phyloP scores from a whole-genome alignment of 2,888 invertebrate genomes.

The Falcaria lacertinaria region DNA sequence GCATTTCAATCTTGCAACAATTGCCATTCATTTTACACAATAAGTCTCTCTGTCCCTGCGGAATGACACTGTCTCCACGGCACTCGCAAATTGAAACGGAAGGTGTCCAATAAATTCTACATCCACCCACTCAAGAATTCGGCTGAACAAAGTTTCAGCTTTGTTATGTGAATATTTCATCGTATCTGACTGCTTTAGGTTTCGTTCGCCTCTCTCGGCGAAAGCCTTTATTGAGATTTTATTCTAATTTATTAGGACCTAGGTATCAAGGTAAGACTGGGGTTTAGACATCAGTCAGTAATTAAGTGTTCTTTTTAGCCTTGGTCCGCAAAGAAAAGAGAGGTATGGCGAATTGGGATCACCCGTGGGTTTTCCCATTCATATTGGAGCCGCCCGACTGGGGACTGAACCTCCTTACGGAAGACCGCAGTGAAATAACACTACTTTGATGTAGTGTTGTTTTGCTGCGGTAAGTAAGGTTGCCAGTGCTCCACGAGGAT shows the following conservation, averaged over 20 bases:
- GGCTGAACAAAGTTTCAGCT: conserved; percentile 42
- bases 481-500: no score
- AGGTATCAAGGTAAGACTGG: background rate
- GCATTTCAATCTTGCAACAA: background rate
- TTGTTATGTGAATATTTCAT: conserved; percentile 62
- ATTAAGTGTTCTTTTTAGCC: no score
- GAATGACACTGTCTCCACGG: conserved; percentile 49
- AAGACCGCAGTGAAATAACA: no score
- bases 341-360: no score
- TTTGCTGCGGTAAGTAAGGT: no score
- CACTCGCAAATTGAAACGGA: conserved; percentile 69
- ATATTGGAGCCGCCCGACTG: no score
- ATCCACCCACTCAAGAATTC: conserved; percentile 50
- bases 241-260: conserved; percentile 13
- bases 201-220: conserved; percentile 14
- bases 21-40: background rate
- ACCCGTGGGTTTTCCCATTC: no score
- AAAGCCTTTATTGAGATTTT: conserved; percentile 11
- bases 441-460: no score
- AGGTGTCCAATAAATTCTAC: conserved; percentile 68
- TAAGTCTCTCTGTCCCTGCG: conserved; percentile 20
- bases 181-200: conserved; percentile 28
- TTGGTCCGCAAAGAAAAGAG: no score
- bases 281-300: no score
- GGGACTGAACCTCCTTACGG: no score